These are phyloP conservation scores for Autographa pulchrina DNA, from an alignment of 2,888 invertebrate species.

Conservation along the genomic window DNA sequence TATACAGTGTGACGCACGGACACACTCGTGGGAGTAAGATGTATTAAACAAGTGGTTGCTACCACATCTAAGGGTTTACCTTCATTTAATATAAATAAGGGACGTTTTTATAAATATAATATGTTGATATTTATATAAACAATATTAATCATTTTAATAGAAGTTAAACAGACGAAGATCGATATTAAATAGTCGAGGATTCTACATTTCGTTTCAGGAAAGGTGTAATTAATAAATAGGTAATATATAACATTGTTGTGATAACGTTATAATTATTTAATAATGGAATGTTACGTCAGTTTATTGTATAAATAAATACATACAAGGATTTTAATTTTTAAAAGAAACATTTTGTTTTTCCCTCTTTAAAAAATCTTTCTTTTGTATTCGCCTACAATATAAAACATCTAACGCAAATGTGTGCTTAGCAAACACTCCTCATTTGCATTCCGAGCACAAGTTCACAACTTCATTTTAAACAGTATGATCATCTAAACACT, in stretches of 20 bases:
- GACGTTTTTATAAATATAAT: neutral
- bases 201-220: too few species aligned
- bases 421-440: constrained; percentile 1
- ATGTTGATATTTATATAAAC: neutral
- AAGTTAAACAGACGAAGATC: neutral
- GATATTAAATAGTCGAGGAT: too few species aligned
- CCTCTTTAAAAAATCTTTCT: too few species aligned
- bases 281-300: too few species aligned
- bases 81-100: constrained; percentile 10
- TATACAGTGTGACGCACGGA: constrained; percentile 7
- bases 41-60: constrained; percentile 13
- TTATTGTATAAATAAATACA: too few species aligned
- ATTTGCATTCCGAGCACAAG: constrained; percentile 39
- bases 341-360: too few species aligned
- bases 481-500: constrained; percentile 46
- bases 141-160: neutral
- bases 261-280: too few species aligned
- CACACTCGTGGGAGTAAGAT: constrained; percentile 3
- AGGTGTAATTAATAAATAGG: too few species aligned
- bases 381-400: neutral
- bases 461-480: constrained; percentile 28
- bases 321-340: too few species aligned
- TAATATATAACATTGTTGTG: too few species aligned
- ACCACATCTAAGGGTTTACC: constrained; percentile 9
- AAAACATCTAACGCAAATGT: neutral